These are phyloP conservation scores for Serilophus lunatus DNA, from an alignment of 2,113 vertebrate species.

Conservation along the genomic window DNA sequence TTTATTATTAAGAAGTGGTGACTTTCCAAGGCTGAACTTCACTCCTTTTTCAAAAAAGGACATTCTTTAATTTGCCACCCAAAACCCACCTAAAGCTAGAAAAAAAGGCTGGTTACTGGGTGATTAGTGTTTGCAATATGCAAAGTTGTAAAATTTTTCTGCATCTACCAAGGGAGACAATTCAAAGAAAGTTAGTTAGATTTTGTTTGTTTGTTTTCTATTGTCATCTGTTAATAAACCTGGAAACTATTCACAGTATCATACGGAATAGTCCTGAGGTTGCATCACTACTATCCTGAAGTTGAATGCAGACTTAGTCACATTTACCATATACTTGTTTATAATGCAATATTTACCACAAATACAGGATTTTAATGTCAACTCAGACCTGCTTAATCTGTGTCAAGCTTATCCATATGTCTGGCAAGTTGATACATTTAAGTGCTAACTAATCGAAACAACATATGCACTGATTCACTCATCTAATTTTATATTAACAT, in stretches of 20 bases:
- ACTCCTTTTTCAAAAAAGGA: neutral
- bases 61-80: neutral
- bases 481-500: constrained; percentile 30
- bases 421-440: constrained; percentile 45
- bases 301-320: neutral
- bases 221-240: neutral
- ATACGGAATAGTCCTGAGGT: neutral
- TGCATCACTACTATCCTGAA: neutral
- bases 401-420: constrained; percentile 14
- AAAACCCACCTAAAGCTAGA: neutral
- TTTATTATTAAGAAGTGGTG: neutral
- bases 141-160: neutral
- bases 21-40: neutral
- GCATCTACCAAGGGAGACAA: neutral
- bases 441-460: constrained; percentile 36
- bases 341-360: neutral
- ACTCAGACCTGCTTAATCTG: constrained; percentile 38
- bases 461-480: constrained; percentile 34
- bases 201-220: neutral
- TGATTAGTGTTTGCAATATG: neutral
- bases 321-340: neutral
- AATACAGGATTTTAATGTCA: constrained; percentile 30
- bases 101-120: neutral
- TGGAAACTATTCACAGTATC: neutral
- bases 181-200: neutral